Evolutionary conservation across 2,888 invertebrate species (phyloP).

Genomic region (Tenthredo distinguenda): DNA sequence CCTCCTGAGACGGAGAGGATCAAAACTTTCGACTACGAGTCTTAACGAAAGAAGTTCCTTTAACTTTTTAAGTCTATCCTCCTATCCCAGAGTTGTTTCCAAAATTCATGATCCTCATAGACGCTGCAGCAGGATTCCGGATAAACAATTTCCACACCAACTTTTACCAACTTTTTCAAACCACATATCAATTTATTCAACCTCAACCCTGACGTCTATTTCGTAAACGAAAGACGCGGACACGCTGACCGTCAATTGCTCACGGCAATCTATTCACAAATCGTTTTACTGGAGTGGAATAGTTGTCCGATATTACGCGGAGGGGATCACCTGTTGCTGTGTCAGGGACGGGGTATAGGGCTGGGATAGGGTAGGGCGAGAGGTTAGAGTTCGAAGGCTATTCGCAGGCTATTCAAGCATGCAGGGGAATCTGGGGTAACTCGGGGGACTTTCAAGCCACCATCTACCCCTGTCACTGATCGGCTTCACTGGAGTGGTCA

Average conservation of each 20-base stretch:
- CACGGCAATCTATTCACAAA: constrained; percentile 29
- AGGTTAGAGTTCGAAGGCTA: constrained; percentile 75
- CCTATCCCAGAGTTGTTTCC: not conserved
- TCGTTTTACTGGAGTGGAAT: constrained; percentile 38
- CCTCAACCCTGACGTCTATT: not conserved
- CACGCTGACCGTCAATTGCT: not conserved
- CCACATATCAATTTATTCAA: not conserved
- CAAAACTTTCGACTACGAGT: constrained; percentile 46
- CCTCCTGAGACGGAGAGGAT: constrained; percentile 31
- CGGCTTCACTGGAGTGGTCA: constrained; percentile 41
- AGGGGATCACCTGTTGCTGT: constrained; percentile 51
- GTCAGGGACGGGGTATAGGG: constrained; percentile 25
- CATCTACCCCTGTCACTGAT: constrained; percentile 43
- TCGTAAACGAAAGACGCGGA: not conserved
- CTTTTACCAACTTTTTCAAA: not conserved
- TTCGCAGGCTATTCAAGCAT: constrained; percentile 62
- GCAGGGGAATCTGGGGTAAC: constrained; percentile 34
- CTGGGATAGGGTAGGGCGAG: constrained; percentile 68
- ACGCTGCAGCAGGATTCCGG: not conserved
- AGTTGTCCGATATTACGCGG: constrained; percentile 48
- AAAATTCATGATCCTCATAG: constrained; percentile 43
- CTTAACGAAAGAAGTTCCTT: constrained; percentile 39
- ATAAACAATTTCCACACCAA: not conserved
- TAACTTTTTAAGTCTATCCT: constrained; percentile 41
- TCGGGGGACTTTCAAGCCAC: constrained; percentile 45